Evolutionary conservation across 2,888 invertebrate genomes (phyloP).

Genomic region (Drosophila buzzatii): DNA sequence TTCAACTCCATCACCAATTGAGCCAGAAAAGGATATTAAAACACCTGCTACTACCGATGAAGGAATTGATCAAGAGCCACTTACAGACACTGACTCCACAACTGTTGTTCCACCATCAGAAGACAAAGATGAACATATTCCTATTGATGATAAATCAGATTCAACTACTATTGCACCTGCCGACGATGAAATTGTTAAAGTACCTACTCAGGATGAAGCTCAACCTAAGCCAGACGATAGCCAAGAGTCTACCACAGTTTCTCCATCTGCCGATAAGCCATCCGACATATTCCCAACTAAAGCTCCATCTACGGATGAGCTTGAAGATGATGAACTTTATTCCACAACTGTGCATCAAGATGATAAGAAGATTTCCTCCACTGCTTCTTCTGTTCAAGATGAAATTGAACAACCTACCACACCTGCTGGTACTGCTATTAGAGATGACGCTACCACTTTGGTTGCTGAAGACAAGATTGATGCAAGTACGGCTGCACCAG

Average conservation of each 20-base stretch:
- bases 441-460: conserved; percentile 31
- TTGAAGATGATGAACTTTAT: conserved; percentile 35
- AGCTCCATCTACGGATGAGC: conserved; percentile 37
- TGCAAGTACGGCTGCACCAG: conserved; percentile 25
- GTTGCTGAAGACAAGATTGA: conserved; percentile 37
- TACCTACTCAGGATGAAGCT: conserved; percentile 20
- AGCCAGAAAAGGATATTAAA: conserved; percentile 18
- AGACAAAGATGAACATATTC: conserved; percentile 23
- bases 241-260: conserved; percentile 18
- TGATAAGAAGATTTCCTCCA: conserved; percentile 33
- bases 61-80: conserved; percentile 24
- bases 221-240: conserved; percentile 44
- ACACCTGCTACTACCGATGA: conserved; percentile 22
- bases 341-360: conserved; percentile 34
- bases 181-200: conserved; percentile 34
- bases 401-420: conserved; percentile 31
- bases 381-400: conserved; percentile 28
- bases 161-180: conserved; percentile 40
- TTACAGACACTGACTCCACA: conserved; percentile 23
- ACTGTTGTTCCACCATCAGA: conserved; percentile 43
- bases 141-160: conserved; percentile 30
- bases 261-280: conserved; percentile 22
- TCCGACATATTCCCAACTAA: conserved; percentile 33
- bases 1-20: conserved; percentile 19
- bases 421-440: conserved; percentile 16